Base-by-base conservation (phyloP, 2,797 vertebrate genomes). In the Synaphobranchus kaupii region DNA sequence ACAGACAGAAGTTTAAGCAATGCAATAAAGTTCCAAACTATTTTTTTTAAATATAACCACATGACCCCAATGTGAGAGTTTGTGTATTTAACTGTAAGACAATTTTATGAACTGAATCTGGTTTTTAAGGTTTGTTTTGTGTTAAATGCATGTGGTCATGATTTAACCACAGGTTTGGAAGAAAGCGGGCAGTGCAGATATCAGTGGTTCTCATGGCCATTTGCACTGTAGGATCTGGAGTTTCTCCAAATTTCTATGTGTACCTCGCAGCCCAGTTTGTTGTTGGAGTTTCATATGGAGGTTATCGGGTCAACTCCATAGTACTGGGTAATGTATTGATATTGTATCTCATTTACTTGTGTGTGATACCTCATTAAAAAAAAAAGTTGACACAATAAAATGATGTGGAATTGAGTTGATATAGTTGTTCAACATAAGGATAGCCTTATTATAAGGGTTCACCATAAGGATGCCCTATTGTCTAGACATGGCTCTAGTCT, bases 261-360 rank as follows among this genome's bases (percentile, higher is more conserved):
- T 98, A 96, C 89, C 83, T 95, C 86, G 84, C 84, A 1, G 93
- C 97, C 28, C 95, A 95, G 89, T 98, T 97, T 90, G 34, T 96
- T 0, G 88, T 94, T 86, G 97, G 80, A 86, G 87, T 89, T 86
- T 95, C 0, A 81, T 96, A 87, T 15, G 97, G 83, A 96, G 97
- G 84, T 84, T 95, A 82, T 85, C 92, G 89, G 91, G 82, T 97
- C 54, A 96, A 96, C 0, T 28, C 87, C 0, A 82, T 97, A 60
- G 90, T 96, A 60, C 88, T 98, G 15, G 92, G 97, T 98, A 95
- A 91, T 90, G 89, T 0, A 66, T 39, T 39, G 1, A 39, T 39
- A 39, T 39, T 39, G 39, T 39, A 39, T 39, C 39, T 39, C 47
- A 25, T 81, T 47, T 48, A 25, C 44, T 25, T 81, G 7, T 2